phyloP scores from a whole-genome alignment of 2,888 invertebrate species.

The Leptopilina syphax region DNA sequence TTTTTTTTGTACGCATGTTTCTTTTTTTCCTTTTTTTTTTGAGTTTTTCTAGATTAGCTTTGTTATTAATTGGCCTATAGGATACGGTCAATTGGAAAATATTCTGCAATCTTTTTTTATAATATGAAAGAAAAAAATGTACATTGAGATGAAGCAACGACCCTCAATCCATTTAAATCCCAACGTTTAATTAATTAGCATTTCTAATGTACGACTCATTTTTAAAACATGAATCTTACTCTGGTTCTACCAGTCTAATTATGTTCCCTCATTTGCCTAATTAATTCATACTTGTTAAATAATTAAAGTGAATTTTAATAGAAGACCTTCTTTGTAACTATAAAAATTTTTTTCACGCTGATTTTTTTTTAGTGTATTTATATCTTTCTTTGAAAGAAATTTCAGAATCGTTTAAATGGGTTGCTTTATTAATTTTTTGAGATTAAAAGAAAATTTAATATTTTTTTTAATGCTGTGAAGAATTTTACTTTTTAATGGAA shows the following conservation, averaged over 20 bases:
- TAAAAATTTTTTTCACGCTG: not conserved
- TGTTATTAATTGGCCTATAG: not conserved
- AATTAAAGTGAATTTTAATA: conserved; percentile 4
- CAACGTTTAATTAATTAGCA: conserved; percentile 26
- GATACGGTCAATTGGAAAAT: not conserved
- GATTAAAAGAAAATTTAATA: no score
- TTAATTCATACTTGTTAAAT: conserved; percentile 36
- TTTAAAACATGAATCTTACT: conserved; percentile 28
- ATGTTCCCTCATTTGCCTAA: conserved; percentile 28
- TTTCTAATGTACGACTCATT: conserved; percentile 21
- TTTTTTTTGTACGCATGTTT: not conserved
- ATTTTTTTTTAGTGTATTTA: not conserved
- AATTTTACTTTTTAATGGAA: no score
- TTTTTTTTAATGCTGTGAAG: no score
- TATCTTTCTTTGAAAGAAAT: no score
- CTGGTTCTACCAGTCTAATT: conserved; percentile 30
- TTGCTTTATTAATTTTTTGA: no score
- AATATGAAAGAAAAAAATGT: not conserved
- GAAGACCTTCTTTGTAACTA: conserved; percentile 17
- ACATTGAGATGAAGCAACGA: conserved; percentile 25
- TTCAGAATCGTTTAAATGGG: no score
- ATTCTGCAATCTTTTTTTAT: not conserved
- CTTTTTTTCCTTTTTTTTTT: no score
- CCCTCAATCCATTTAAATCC: conserved; percentile 30
- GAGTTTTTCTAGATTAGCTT: not conserved